A percentile compares a stretch with the other conserved stretches of the same genome.
These are phyloP conservation scores for Cryptus armator DNA, from an alignment of 2,888 invertebrate genomes.

Conservation along the genomic window DNA sequence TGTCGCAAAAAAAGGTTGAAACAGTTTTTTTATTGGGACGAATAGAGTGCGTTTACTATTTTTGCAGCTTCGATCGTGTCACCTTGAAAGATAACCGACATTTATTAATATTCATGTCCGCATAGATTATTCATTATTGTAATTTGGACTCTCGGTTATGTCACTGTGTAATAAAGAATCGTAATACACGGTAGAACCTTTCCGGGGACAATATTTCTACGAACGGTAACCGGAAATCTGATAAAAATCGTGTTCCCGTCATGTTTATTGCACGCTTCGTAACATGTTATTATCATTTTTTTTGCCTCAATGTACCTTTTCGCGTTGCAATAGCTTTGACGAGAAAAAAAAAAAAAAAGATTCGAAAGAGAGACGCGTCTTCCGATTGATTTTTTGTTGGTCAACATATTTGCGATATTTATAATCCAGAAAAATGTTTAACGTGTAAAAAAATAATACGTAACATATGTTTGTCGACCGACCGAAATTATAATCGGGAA, in stretches of 20 bases:
- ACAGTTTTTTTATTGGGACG: neutral
- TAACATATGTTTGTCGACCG: neutral
- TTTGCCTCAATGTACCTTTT: neutral
- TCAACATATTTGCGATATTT: neutral
- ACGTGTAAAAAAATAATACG: neutral
- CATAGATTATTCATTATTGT: neutral
- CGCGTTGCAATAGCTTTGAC: neutral
- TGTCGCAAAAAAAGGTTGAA: neutral
- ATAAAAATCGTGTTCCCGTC: neutral
- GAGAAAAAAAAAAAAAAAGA: neutral
- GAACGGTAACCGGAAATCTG: neutral
- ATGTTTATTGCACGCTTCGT: neutral
- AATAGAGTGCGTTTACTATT: neutral
- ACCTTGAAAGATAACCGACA: constrained; percentile 35
- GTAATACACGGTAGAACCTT: neutral
- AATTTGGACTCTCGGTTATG: neutral
- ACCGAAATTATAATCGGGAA: constrained; percentile 22
- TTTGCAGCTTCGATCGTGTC: constrained; percentile 3
- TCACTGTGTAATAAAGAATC: neutral
- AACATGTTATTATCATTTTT: neutral
- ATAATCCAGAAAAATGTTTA: neutral
- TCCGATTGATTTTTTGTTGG: neutral
- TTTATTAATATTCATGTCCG: constrained; percentile 34
- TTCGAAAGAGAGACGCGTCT: neutral
- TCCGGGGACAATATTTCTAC: neutral